Evolutionary conservation across 1,140 invertebrate genomes (phyloP), one percentile per base, ranked within the genome.

Genomic region (Calliopsis andreniformis): DNA sequence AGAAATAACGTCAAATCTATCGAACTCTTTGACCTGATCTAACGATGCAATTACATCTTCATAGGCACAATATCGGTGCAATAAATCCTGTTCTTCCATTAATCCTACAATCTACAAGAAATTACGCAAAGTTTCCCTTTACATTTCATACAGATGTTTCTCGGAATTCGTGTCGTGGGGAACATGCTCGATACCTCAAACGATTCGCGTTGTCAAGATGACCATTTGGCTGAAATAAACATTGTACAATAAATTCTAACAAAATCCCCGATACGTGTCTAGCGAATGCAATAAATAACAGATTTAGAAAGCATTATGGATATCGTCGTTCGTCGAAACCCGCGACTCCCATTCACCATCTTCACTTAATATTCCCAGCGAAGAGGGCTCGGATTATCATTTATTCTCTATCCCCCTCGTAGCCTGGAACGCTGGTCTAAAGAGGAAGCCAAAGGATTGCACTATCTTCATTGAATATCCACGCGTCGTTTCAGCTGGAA

Each of bases 261-360:
- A 49, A 67, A 55, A 67, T 67, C 30, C 30, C 23, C 30, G 64
- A 67, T 53, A 25, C 32, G 45, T n/a, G 64, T 25, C 3, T 10
- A 23, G 64, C 64, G 30, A 35, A 35, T 42, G 47, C 49, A 23
- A 55, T 68, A 68, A 68, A 53, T 55, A 53, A 68, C 30, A 68
- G 64, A 39, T 68, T 68, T 55, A 68, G 64, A 68, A 68, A 68
- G 64, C 64, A 55, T 64, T 64, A 68, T 39, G 30, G 49, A 42
- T 49, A 39, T 55, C 16, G 32, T 42, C 32, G 49, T 55, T 67
- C 16, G 64, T 20, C 49, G n/a, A 55, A 51, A 32, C 49, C 49
- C 43, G 28, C 64, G 49, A 55, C 32, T 53, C 25, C 45, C 32
- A 68, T 55, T 67, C 49, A 64, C 64, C 39, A 49, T 53, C 64